Evolutionary conservation across 2,888 invertebrate genomes (phyloP).

Genomic region (Thereva nobilitata): DNA sequence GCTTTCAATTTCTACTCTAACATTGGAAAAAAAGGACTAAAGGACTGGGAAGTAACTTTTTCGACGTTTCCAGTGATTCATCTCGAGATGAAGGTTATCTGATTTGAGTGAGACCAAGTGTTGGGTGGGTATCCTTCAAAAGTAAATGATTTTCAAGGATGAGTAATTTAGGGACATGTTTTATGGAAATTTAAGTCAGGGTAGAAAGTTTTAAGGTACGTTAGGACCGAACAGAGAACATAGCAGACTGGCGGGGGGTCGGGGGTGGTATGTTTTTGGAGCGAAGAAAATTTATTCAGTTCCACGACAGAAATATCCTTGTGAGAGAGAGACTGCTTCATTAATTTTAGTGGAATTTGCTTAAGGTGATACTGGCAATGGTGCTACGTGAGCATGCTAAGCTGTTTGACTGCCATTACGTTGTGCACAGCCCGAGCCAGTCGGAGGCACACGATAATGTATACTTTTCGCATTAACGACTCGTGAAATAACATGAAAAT

Average conservation of each 20-base stretch:
- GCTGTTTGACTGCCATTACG: no score
- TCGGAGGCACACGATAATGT: no score
- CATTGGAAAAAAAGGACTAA: conserved; percentile 15
- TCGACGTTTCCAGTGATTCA: conserved; percentile 30
- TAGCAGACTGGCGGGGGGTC: neutral
- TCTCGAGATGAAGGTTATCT: conserved; percentile 33
- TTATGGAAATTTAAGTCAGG: conserved; percentile 15
- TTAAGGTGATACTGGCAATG: no score
- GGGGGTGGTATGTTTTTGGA: no score
- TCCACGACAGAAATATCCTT: no score
- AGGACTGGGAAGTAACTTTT: conserved; percentile 17
- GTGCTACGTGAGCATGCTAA: no score
- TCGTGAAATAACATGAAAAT: no score
- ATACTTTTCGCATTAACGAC: no score
- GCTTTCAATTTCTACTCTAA: conserved; percentile 15
- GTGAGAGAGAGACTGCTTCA: no score
- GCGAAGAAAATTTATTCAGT: no score
- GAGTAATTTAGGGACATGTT: conserved; percentile 9
- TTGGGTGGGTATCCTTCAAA: conserved; percentile 3
- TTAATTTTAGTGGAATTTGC: no score
- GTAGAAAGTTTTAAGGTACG: conserved; percentile 19
- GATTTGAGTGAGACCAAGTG: conserved; percentile 12
- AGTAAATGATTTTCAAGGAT: conserved; percentile 1
- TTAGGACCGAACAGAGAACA: neutral
- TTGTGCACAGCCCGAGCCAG: no score